These are phyloP conservation scores for Sphecodes monilicornis DNA, from an alignment of 2,888 invertebrate genomes.

Conservation along the genomic window DNA sequence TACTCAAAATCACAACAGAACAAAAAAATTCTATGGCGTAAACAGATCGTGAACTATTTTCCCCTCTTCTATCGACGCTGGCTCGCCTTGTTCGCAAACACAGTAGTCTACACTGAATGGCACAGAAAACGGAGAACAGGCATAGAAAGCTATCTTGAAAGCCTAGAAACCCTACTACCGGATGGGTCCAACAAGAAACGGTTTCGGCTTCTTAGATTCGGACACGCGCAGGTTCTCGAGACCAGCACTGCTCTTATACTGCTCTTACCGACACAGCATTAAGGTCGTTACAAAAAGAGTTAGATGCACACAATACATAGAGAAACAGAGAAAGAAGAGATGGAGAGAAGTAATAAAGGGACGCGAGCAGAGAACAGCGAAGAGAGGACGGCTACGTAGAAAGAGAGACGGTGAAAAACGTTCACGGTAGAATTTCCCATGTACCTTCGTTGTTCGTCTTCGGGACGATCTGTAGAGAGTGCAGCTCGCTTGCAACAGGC, in stretches of 20 bases:
- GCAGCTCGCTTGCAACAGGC: constrained; percentile 93
- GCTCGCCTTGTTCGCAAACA: background rate
- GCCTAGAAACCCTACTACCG: background rate
- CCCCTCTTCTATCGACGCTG: background rate
- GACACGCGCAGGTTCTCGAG: constrained; percentile 2
- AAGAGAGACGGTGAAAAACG: constrained; percentile 4
- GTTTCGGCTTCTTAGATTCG: constrained; percentile 9
- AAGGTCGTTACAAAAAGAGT: constrained; percentile 49
- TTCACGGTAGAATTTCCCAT: background rate
- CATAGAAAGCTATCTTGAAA: background rate
- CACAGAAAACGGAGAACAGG: background rate
- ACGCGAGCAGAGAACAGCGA: constrained; percentile 50
- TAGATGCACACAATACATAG: constrained; percentile 60
- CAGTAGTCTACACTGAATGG: background rate
- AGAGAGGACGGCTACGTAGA: constrained; percentile 35
- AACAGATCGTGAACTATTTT: background rate
- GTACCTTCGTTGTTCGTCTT: constrained; percentile 88
- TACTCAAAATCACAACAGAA: background rate
- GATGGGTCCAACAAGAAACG: constrained; percentile 7
- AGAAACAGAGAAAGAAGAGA: constrained; percentile 11
- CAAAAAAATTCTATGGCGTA: background rate
- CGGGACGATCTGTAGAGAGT: constrained; percentile 90
- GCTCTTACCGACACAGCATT: constrained; percentile 23
- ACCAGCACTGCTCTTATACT: constrained; percentile 34
- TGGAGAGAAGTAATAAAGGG: constrained; percentile 9